Evolutionary conservation across 1,140 invertebrate genomes (phyloP).

Genomic region (Eurosta solidaginis): DNA sequence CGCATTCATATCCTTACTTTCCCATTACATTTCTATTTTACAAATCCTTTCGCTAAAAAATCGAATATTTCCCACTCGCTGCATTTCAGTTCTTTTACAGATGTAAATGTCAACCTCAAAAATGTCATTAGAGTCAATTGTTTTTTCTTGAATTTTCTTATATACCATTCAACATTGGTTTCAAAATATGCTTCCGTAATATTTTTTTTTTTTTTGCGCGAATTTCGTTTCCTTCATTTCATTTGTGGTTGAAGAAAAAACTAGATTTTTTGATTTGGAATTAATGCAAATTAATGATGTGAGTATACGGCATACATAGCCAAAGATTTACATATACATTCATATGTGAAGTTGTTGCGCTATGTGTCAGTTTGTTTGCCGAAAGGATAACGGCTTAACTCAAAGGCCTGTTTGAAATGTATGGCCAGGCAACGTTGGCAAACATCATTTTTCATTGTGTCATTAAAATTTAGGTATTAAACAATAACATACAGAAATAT

Average conservation of each 20-base stretch:
- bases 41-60: not conserved
- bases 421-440: not conserved
- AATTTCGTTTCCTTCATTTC: conserved; percentile 31
- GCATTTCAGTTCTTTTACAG: not conserved
- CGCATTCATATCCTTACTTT: not conserved
- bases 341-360: not conserved
- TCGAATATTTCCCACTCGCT: not conserved
- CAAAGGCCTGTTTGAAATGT: conserved; percentile 9
- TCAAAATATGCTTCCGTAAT: not conserved
- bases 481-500: not conserved
- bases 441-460: conserved; percentile 25
- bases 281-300: conserved; percentile 58
- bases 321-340: not conserved
- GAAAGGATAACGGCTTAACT: conserved; percentile 7
- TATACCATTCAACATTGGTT: not conserved
- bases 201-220: not conserved
- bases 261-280: conserved; percentile 55
- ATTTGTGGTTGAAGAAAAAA: conserved; percentile 33
- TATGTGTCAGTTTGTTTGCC: conserved; percentile 24
- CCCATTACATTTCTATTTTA: not conserved
- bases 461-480: conserved; percentile 14
- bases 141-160: not conserved
- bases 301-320: not conserved
- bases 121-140: conserved; percentile 1
- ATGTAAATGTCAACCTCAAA: conserved; percentile 20